Base-by-base conservation (phyloP, 2,113 vertebrate species). In the Vanacampus margaritifer region DNA sequence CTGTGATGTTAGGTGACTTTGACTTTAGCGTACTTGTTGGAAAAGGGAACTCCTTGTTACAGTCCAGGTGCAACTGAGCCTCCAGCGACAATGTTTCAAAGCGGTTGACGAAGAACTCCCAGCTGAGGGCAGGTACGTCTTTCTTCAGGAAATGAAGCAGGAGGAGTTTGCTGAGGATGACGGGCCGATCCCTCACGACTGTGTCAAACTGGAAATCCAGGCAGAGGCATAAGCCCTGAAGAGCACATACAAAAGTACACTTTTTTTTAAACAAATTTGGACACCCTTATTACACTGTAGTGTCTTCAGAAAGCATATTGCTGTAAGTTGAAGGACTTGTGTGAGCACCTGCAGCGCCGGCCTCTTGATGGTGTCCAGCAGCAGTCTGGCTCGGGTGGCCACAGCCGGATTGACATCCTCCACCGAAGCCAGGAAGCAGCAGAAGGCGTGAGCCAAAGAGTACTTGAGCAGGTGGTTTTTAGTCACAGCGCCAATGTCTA, bases 181-280 rank as follows among this genome's bases (percentile, higher is more conserved):
- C 95, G 41, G 97, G 97, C 6, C 97, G 93, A 82, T 98, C 97
- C 76, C 98, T 94, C 71, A 98, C 95, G 50, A 99, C 97, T 0
- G 97, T 98, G 84, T 99, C 97, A 78, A 98, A 98, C 91, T 99
- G 97, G 90, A 99, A 99, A 87, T 98, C 97, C 84, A 99, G 93
- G 81, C 97, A 99, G 75, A 98, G 91, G 86, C 97, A 99, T 71
- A 98, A 88, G 58, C 94, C 95, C 97, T 98, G 81, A n/a, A 2
- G 35, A 60, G 63, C 17, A 67, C 26, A 78, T 24, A 83, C 36
- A 66, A 5, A 35, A 46, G 28, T 4, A 32, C 28, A n/a, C n/a
- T n/a, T n/a, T n/a, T n/a, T n/a, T n/a, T n/a, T n/a, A n/a, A n/a
- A n/a, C n/a, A n/a, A n/a, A n/a, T n/a, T 32, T 32, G 28, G 28